These are phyloP conservation scores for Vicugna pacos DNA, from an alignment of 2,113 vertebrate genomes.

Conservation along the genomic window DNA sequence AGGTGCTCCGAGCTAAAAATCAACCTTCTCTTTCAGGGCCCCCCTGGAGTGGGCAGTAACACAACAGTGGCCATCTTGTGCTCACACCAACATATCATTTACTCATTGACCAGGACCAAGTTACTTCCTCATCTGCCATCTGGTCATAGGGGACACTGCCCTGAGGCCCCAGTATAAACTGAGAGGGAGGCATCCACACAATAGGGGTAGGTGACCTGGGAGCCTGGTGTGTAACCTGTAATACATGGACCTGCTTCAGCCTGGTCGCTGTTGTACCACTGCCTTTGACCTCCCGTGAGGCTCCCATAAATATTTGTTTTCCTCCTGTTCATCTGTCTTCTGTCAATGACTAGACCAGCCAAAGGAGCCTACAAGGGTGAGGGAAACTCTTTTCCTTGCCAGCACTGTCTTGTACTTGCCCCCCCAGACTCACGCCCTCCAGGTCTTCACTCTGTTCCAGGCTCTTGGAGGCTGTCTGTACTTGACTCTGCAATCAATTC, in stretches of 20 bases:
- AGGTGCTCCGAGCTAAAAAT: not conserved
- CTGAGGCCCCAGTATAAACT: not conserved
- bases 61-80: too few species aligned
- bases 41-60: not conserved
- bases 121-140: not conserved
- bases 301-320: not conserved
- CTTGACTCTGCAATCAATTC: not conserved
- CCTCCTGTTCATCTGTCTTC: not conserved
- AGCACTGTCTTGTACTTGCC: not conserved
- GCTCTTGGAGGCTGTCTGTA: not conserved
- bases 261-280: too few species aligned
- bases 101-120: not conserved
- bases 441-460: not conserved
- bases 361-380: not conserved
- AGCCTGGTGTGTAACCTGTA: not conserved
- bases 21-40: not conserved
- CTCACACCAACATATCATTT: not conserved
- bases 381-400: not conserved
- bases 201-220: not conserved
- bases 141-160: not conserved
- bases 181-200: not conserved
- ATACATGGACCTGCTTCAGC: not conserved
- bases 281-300: not conserved
- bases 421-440: not conserved
- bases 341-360: not conserved